phyloP scores from a whole-genome alignment of 2,888 invertebrate genomes.

The Ochropacha duplaris region DNA sequence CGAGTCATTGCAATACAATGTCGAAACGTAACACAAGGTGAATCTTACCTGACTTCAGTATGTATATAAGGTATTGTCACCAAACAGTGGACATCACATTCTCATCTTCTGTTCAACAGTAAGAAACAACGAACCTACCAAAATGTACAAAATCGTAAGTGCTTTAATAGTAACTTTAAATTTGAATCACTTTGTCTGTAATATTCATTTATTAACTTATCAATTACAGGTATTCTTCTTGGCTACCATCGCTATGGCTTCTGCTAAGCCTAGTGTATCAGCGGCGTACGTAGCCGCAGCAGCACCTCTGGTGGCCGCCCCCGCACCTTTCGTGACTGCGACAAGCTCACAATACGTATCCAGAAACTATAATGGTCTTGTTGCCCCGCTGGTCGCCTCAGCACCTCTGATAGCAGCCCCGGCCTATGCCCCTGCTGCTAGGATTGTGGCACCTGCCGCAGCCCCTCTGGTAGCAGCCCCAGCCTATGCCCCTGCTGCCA shows the following conservation, averaged over 20 bases:
- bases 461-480: slow-evolving; percentile 26
- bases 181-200: no score
- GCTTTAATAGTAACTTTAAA: not conserved
- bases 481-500: slow-evolving; percentile 35
- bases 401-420: slow-evolving; percentile 61
- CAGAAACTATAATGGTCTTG: slow-evolving; percentile 81
- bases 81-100: slow-evolving; percentile 61
- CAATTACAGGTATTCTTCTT: slow-evolving; percentile 62
- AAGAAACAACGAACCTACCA: slow-evolving; percentile 46
- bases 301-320: slow-evolving; percentile 62
- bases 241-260: slow-evolving; percentile 57
- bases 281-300: slow-evolving; percentile 74
- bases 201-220: not conserved
- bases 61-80: slow-evolving; percentile 78
- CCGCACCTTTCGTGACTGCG: slow-evolving; percentile 84
- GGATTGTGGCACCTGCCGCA: slow-evolving; percentile 31
- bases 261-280: slow-evolving; percentile 66
- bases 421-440: slow-evolving; percentile 36
- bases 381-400: slow-evolving; percentile 71
- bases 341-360: slow-evolving; percentile 85
- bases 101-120: slow-evolving; percentile 59
- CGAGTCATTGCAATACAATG: slow-evolving; percentile 58
- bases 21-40: slow-evolving; percentile 76
- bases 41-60: slow-evolving; percentile 68
- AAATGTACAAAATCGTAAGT: slow-evolving; percentile 73